Conservation (phyloP, 1,140 invertebrate genomes). For the Anoplolepis gracilipes region DNA sequence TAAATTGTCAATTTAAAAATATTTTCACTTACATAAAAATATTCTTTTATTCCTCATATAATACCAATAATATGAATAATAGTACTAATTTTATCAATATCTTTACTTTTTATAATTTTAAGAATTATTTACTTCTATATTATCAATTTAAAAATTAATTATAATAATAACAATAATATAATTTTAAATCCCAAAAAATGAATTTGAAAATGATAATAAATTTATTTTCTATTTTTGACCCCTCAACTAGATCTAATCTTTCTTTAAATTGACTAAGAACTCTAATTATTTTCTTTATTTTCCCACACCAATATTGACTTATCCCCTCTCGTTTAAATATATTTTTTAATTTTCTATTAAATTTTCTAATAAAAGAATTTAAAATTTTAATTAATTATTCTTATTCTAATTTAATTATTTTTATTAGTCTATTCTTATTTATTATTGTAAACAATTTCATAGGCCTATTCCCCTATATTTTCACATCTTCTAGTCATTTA, state of each 20-base stretch:
- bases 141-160: no score
- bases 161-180: no score
- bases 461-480: slow-evolving; percentile 89
- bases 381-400: slow-evolving; percentile 48
- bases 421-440: slow-evolving; percentile 85
- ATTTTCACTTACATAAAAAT: slow-evolving; percentile 55
- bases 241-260: slow-evolving; percentile 70
- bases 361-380: slow-evolving; percentile 50
- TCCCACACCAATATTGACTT: slow-evolving; percentile 5
- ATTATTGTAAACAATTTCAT: slow-evolving; percentile 84
- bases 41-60: slow-evolving; percentile 74
- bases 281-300: slow-evolving; percentile 1
- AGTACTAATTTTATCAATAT: slow-evolving; percentile 84
- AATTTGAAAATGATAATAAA: slow-evolving; percentile 81
- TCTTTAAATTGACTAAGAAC: slow-evolving; percentile 86
- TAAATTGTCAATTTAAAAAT: slow-evolving; percentile 82
- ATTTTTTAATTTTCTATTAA: no score
- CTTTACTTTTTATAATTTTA: slow-evolving; percentile 76
- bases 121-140: slow-evolving; percentile 78
- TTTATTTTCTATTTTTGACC: slow-evolving; percentile 76
- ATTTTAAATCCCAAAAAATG: slow-evolving; percentile 87
- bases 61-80: slow-evolving; percentile 70
- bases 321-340: not conserved
- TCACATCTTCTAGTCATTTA: slow-evolving; percentile 88
- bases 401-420: slow-evolving; percentile 77